Percentiles rank a stretch among this genome's conserved stretches.
These are phyloP conservation scores for Stegophylla sp. DNA, from an alignment of 2,888 invertebrate genomes.

Conservation along the genomic window DNA sequence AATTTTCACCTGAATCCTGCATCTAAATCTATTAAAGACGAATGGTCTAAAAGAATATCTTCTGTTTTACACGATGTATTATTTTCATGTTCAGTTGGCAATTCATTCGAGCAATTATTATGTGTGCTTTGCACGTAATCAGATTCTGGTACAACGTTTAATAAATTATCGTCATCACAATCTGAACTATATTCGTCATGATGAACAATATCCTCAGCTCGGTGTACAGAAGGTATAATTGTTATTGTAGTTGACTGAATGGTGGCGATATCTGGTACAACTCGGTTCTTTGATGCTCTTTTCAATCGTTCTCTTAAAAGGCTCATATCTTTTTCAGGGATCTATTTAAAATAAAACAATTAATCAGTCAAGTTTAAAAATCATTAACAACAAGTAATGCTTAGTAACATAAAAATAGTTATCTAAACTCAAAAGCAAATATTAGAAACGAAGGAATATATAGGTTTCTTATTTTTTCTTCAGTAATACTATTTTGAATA, in stretches of 20 bases:
- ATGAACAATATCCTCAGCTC: slow-evolving; percentile 64
- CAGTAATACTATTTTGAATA: too few species aligned
- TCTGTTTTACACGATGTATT: background rate
- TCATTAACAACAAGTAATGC: too few species aligned
- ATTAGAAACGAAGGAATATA: too few species aligned
- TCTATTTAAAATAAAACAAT: slow-evolving; percentile 66
- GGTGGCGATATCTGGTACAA: slow-evolving; percentile 63
- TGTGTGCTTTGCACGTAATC: background rate
- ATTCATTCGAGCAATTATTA: background rate
- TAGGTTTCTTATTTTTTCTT: too few species aligned
- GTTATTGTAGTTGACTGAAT: slow-evolving; percentile 67
- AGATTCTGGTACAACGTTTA: background rate
- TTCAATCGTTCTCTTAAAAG: slow-evolving; percentile 95
- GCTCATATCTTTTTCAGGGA: slow-evolving; percentile 92
- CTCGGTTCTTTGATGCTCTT: slow-evolving; percentile 74
- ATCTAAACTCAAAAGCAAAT: too few species aligned
- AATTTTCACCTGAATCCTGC: background rate
- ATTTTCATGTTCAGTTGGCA: background rate
- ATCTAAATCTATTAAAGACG: background rate
- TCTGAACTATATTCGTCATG: slow-evolving; percentile 60
- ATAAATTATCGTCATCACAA: slow-evolving; percentile 24
- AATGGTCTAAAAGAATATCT: background rate
- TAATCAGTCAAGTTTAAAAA: background rate
- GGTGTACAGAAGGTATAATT: slow-evolving; percentile 64
- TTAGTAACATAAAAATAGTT: too few species aligned